These are phyloP conservation scores for Salvelinus alpinus DNA, from an alignment of 2,113 vertebrate species.

Conservation along the genomic window DNA sequence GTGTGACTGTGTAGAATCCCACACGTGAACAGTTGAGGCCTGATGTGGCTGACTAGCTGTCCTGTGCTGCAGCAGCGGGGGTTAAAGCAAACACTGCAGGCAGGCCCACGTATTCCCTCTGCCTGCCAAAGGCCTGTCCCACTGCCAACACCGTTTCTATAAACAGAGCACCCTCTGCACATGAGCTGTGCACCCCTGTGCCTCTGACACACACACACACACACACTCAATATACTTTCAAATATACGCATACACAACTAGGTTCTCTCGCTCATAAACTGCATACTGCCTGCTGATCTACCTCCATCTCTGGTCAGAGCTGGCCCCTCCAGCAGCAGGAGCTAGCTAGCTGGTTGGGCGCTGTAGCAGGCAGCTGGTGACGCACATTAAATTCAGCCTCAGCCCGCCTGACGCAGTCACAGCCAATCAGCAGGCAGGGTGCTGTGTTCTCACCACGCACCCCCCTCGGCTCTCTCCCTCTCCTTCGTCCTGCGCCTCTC, in stretches of 20 bases:
- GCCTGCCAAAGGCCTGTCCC: constrained; percentile 45
- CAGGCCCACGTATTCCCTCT: constrained; percentile 38
- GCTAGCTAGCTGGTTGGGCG: constrained; percentile 69
- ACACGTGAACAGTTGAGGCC: no score
- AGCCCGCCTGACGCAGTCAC: constrained; percentile 49
- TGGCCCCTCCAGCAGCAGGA: constrained; percentile 64
- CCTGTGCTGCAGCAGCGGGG: no score
- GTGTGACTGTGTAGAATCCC: no score
- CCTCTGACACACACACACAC: constrained; percentile 13
- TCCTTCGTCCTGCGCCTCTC: constrained; percentile 41
- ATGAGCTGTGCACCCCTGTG: background rate
- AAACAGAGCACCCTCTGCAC: constrained; percentile 42
- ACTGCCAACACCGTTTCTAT: constrained; percentile 22
- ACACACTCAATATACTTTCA: background rate
- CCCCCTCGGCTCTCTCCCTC: constrained; percentile 36
- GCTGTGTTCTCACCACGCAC: constrained; percentile 40
- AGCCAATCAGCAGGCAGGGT: constrained; percentile 52
- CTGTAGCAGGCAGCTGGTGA: constrained; percentile 69
- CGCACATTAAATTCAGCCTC: constrained; percentile 80
- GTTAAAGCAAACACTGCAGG: no score
- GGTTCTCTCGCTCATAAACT: no score
- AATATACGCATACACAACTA: background rate
- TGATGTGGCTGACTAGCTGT: no score
- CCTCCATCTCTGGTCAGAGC: no score
- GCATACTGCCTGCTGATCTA: no score